These are phyloP conservation scores for Uloborus plumipes DNA, from an alignment of 2,888 invertebrate genomes.

Conservation along the genomic window DNA sequence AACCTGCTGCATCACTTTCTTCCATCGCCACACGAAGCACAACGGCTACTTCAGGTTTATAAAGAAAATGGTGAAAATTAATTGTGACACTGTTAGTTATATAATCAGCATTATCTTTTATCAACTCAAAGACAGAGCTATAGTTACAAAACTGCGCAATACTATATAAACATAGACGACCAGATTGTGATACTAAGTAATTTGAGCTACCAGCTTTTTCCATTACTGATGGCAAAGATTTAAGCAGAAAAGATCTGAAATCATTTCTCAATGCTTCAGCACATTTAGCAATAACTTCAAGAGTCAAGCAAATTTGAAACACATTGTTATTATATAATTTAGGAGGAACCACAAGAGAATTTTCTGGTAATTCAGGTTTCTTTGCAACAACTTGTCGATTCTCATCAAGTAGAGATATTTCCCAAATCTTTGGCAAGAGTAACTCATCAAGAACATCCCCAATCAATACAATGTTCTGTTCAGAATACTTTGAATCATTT, in stretches of 20 bases:
- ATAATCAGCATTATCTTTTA: constrained; percentile 53
- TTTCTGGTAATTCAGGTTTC: neutral
- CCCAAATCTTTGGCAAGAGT: constrained; percentile 14
- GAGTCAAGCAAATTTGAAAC: constrained; percentile 25
- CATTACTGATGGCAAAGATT: constrained; percentile 35
- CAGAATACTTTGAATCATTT: neutral
- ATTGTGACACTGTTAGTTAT: constrained; percentile 34
- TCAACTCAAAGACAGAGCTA: constrained; percentile 22
- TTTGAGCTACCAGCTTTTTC: constrained; percentile 41
- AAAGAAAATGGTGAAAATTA: constrained; percentile 38
- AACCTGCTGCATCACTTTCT: constrained; percentile 28
- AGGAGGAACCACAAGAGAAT: neutral
- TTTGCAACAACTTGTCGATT: neutral
- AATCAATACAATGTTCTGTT: constrained; percentile 4
- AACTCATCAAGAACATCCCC: constrained; percentile 34
- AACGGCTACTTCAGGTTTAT: constrained; percentile 36
- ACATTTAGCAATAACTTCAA: constrained; percentile 42
- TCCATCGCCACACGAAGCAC: constrained; percentile 41
- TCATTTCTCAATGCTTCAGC: constrained; percentile 13
- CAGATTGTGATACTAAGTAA: constrained; percentile 34
- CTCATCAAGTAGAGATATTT: neutral
- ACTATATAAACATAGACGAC: constrained; percentile 16
- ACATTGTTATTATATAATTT: constrained; percentile 11
- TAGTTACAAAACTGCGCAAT: constrained; percentile 40
- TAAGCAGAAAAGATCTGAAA: constrained; percentile 18